phyloP scores from a whole-genome alignment of 2,797 vertebrate genomes.

The Premnoplex brunnescens region DNA sequence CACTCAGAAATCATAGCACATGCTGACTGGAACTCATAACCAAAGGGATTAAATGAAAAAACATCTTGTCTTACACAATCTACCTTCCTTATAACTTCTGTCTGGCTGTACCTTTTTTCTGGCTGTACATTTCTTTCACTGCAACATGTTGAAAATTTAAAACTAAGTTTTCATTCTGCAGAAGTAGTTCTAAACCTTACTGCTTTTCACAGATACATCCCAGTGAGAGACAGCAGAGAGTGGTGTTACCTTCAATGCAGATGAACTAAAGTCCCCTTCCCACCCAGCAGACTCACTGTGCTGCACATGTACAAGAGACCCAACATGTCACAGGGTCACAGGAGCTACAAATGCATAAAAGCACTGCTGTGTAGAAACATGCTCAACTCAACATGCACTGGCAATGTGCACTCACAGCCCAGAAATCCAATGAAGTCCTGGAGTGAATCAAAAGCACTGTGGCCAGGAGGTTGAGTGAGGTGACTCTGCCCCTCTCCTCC shows the following conservation, averaged over 20 bases:
- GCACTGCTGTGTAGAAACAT: not conserved
- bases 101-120: not conserved
- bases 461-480: not conserved
- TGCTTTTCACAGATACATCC: not conserved
- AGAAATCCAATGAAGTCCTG: not conserved
- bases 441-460: not conserved
- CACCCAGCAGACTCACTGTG: not conserved
- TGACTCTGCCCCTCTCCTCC: not conserved
- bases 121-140: not conserved
- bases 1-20: not conserved
- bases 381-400: not conserved
- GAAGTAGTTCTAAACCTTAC: not conserved
- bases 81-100: not conserved
- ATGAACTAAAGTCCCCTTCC: not conserved
- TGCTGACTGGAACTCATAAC: not conserved
- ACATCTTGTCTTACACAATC: not conserved
- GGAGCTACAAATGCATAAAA: not conserved
- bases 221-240: not conserved
- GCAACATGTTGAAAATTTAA: not conserved
- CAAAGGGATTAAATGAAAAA: not conserved
- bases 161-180: not conserved
- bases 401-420: not conserved
- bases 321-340: rapidly evolving
- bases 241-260: not conserved
- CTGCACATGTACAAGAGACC: not conserved